These are phyloP conservation scores for Mugil cephalus DNA, from an alignment of 2,113 vertebrate genomes.

Conservation along the genomic window DNA sequence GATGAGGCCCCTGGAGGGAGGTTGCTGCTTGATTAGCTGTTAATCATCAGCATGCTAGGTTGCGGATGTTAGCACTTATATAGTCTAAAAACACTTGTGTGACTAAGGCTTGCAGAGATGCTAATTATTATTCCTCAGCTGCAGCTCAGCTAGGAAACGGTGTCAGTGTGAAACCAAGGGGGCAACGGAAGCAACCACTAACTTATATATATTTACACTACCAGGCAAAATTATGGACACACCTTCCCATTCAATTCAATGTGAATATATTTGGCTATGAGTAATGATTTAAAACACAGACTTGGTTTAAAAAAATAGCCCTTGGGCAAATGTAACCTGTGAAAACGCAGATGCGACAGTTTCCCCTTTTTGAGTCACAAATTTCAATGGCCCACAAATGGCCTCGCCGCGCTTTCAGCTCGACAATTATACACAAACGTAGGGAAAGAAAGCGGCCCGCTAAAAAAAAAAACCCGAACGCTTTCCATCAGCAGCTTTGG, in stretches of 20 bases:
- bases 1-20: too few species aligned
- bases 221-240: too few species aligned
- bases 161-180: neutral
- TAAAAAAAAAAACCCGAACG: conserved; percentile 32
- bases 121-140: neutral
- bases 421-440: conserved; percentile 40
- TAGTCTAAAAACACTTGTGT: neutral
- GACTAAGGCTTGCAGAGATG: neutral
- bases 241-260: too few species aligned
- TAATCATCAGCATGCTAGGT: conserved; percentile 4
- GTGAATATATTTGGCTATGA: neutral
- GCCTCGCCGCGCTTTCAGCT: neutral
- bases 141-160: neutral
- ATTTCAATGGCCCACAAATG: conserved; percentile 1
- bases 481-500: conserved; percentile 43
- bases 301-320: neutral
- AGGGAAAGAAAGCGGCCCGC: conserved; percentile 34
- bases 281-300: neutral
- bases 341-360: neutral
- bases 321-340: neutral
- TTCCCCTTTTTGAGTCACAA: conserved; percentile 1
- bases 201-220: too few species aligned
- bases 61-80: conserved; percentile 12
- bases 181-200: neutral
- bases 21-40: neutral